Base-by-base conservation (phyloP, 1,140 invertebrate genomes). In the Cherax destructor region DNA sequence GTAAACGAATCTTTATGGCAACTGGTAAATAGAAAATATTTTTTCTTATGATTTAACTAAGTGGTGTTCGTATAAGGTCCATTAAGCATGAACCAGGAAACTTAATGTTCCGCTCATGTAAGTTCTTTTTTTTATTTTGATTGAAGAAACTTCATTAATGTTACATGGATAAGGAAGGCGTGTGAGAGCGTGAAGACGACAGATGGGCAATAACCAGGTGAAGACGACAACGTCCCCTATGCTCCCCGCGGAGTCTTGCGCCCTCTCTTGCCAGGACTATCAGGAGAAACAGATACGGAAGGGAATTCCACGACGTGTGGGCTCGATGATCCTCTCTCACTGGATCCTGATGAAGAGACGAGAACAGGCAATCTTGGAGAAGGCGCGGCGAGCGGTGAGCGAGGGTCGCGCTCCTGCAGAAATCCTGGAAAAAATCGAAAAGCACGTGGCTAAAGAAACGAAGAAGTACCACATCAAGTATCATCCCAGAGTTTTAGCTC, bases 331-430 rank as follows among this genome's bases (percentile, higher is more conserved):
- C 74, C 88, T 91, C 30, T 24, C 88, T 16, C 52, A 83, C 30
- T 91, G 88, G 88, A 85, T 91, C 83, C 74, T 11, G 74, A 61
- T 85, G 49, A 91, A 91, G 56, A 84, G 88, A 47, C 72, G 83
- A 10, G 88, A 91, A 61, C 78, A 56, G 16, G 83, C 74, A 3
- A 18, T 91, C 9, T 9, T 91, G 24, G 59, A 83, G 9, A 85
- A 61, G 76, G 83, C 79, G 5, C 50, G 76, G 30, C 6, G 11
- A 21, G 88, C 83, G 6, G 83, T 91, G 88, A 49, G 9, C n/a
- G 83, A 85, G n/a, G 88, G 88, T 7, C 50, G 59, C 13, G 83
- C 83, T 9, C 88, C 88, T 3, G 83, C 81, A 30, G 56, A 69
- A 56, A n/a, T 91, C 21, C 21, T 91, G 59, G 7, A 84, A 50